phyloP scores from a whole-genome alignment of 2,113 vertebrate species.

The Rhipidura dahli region DNA sequence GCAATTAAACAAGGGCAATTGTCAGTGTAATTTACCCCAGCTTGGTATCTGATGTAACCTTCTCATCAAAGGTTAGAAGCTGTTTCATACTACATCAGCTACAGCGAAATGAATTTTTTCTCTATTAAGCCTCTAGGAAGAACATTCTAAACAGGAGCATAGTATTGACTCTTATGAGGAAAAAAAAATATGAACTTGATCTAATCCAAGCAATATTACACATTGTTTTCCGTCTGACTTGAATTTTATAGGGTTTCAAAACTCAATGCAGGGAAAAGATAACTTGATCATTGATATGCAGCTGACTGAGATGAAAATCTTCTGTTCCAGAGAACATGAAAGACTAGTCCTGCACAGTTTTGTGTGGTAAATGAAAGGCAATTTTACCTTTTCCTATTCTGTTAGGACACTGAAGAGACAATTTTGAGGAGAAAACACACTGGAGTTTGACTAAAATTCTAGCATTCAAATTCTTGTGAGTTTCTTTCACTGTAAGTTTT shows the following conservation, averaged over 20 bases:
- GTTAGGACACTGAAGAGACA: neutral
- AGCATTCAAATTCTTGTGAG: neutral
- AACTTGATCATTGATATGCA: neutral
- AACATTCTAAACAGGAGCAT: neutral
- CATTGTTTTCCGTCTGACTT: neutral
- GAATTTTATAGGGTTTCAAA: neutral
- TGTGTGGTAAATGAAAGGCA: neutral
- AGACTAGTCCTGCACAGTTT: neutral
- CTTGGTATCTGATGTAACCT: slow-evolving; percentile 30
- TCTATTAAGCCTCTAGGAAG: neutral
- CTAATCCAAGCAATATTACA: neutral
- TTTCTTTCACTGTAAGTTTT: neutral
- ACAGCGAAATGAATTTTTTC: neutral
- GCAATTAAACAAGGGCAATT: slow-evolving; percentile 57
- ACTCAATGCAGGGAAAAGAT: neutral
- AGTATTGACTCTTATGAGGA: neutral
- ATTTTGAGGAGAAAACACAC: neutral
- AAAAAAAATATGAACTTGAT: neutral
- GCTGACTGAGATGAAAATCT: neutral
- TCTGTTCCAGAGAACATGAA: neutral
- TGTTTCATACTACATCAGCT: neutral
- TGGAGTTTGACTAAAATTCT: neutral
- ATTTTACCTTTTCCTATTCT: neutral
- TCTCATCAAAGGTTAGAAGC: slow-evolving; percentile 46
- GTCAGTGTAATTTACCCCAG: slow-evolving; percentile 46